These are phyloP conservation scores for Rhinichthys osculus DNA, from an alignment of 2,797 vertebrate genomes.

Conservation along the genomic window DNA sequence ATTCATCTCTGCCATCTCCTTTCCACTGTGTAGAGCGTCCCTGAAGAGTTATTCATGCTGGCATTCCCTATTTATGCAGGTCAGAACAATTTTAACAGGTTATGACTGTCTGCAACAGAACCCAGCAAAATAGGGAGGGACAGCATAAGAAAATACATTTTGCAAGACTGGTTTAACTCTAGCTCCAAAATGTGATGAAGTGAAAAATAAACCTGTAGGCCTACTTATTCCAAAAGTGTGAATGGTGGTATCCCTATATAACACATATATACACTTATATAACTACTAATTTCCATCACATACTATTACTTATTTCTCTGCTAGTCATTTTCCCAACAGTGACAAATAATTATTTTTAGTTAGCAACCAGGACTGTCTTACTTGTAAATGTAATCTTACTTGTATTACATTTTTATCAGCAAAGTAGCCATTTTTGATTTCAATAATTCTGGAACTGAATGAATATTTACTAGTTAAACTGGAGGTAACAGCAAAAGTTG, in stretches of 20 bases:
- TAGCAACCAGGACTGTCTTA: too few relatives aligned
- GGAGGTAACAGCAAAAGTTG: too few relatives aligned
- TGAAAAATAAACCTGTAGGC: background rate
- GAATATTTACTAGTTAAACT: too few relatives aligned
- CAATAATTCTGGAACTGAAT: too few relatives aligned
- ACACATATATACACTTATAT: background rate
- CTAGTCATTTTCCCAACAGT: too few relatives aligned
- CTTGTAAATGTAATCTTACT: too few relatives aligned
- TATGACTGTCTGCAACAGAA: conserved; percentile 12
- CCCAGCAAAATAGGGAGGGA: background rate
- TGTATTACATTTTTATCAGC: too few relatives aligned
- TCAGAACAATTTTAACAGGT: conserved; percentile 3
- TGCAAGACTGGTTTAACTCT: background rate
- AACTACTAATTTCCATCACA: too few relatives aligned
- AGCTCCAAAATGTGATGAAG: background rate
- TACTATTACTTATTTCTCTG: too few relatives aligned
- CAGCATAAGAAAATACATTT: background rate
- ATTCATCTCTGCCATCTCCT: background rate
- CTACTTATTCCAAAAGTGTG: background rate
- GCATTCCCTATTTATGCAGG: background rate
- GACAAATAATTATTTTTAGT: too few relatives aligned
- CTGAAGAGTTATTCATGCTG: background rate
- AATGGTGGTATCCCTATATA: background rate
- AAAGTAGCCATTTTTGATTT: too few relatives aligned
- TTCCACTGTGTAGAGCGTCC: background rate